Conservation (phyloP, 2,113 vertebrate species). For the Myodes glareolus region DNA sequence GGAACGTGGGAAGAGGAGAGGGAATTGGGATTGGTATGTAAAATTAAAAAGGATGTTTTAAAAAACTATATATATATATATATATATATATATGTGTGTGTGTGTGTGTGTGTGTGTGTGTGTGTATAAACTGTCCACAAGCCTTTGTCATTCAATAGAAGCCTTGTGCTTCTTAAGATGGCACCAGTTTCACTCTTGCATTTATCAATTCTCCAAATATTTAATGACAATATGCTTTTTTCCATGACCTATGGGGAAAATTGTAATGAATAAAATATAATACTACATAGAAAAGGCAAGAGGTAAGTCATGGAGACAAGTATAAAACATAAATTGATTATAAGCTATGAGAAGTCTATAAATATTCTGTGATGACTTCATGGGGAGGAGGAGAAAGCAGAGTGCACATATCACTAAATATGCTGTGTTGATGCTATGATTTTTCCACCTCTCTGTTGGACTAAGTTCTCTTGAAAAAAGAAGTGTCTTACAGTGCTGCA, state of each 20-base stretch:
- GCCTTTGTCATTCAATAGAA: background rate
- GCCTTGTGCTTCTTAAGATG: constrained; percentile 1
- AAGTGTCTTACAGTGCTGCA: background rate
- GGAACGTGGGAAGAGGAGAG: too few species aligned
- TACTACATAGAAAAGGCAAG: background rate
- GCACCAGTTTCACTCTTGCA: background rate
- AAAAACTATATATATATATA: too few species aligned
- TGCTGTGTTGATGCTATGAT: background rate
- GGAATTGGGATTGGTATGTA: too few species aligned
- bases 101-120: too few species aligned
- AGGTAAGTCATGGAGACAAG: background rate
- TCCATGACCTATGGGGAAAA: background rate
- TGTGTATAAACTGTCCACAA: background rate
- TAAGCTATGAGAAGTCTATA: background rate
- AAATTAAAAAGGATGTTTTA: too few species aligned
- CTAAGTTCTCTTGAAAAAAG: background rate
- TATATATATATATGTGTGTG: too few species aligned
- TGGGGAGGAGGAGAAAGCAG: background rate
- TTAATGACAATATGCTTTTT: background rate
- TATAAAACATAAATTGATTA: background rate
- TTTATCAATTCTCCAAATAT: background rate
- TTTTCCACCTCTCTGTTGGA: background rate
- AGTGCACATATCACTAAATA: background rate
- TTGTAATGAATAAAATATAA: background rate
- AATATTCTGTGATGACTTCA: background rate